phyloP scores from a whole-genome alignment of 2,888 invertebrate species.

The Cerceris ruficornis region DNA sequence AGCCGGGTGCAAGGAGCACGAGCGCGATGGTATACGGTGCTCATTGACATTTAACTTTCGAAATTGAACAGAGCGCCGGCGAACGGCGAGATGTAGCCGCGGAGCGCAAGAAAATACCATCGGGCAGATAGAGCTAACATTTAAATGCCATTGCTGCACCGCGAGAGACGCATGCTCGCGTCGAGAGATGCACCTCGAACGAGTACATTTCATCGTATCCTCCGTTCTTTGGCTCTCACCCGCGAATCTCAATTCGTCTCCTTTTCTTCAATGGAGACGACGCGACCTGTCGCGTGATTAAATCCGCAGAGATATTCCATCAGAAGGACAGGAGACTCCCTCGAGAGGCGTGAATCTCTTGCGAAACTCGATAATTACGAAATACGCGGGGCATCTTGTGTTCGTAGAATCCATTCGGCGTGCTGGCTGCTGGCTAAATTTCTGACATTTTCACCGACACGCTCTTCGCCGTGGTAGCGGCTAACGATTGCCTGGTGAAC shows the following conservation, averaged over 20 bases:
- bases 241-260: neutral
- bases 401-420: no score
- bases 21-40: slow-evolving; percentile 39
- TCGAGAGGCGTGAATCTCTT: no score
- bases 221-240: neutral
- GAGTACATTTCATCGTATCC: neutral
- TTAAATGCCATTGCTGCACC: slow-evolving; percentile 78
- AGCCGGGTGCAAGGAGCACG: slow-evolving; percentile 29
- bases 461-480: no score
- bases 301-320: neutral
- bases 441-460: no score
- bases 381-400: no score
- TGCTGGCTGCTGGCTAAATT: no score
- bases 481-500: no score
- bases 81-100: slow-evolving; percentile 64
- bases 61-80: slow-evolving; percentile 71
- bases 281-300: no score
- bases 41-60: slow-evolving; percentile 80
- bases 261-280: neutral
- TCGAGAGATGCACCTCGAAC: slow-evolving; percentile 53
- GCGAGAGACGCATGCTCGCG: slow-evolving; percentile 53
- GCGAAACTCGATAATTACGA: no score
- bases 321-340: no score
- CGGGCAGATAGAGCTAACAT: slow-evolving; percentile 77
- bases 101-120: slow-evolving; percentile 75